phyloP scores from a whole-genome alignment of 2,797 vertebrate genomes.

The Coilia nasus region DNA sequence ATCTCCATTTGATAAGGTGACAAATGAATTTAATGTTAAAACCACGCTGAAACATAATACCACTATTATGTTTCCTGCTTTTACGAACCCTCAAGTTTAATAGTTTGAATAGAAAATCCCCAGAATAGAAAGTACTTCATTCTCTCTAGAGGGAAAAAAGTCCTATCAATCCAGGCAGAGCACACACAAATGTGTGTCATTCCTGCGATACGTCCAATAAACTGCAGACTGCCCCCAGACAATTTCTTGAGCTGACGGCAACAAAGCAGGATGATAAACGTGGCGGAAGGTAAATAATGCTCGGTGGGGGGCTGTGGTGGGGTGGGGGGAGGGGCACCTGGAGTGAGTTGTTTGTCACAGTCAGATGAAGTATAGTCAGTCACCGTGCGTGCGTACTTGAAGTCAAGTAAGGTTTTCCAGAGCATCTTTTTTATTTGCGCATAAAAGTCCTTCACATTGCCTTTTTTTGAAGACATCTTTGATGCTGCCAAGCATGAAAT shows the following conservation, averaged over 20 bases:
- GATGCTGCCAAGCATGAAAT: constrained; percentile 9
- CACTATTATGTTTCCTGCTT: not conserved
- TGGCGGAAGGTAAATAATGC: constrained; percentile 13
- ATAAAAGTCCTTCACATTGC: not conserved
- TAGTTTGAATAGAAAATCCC: constrained; percentile 19
- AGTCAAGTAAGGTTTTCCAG: not conserved
- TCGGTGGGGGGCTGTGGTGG: not conserved
- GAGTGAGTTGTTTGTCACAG: constrained; percentile 5
- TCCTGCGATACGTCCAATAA: constrained; percentile 40
- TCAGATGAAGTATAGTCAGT: not conserved
- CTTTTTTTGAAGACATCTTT: not conserved
- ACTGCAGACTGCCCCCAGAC: constrained; percentile 26
- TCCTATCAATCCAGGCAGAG: constrained; percentile 34
- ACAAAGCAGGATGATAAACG: constrained; percentile 31
- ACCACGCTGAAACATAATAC: too few species aligned
- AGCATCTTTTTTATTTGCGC: not conserved
- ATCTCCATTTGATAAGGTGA: not conserved
- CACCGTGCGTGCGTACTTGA: not conserved
- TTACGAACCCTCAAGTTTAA: constrained; percentile 27
- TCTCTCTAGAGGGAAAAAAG: constrained; percentile 13
- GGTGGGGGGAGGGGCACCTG: not conserved
- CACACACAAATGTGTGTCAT: constrained; percentile 27
- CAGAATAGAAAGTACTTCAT: constrained; percentile 26
- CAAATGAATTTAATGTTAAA: not conserved
- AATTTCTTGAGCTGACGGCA: constrained; percentile 20